Base-by-base conservation (phyloP, 2,888 invertebrate genomes). In the Liopterus haemorrhoidalis region DNA sequence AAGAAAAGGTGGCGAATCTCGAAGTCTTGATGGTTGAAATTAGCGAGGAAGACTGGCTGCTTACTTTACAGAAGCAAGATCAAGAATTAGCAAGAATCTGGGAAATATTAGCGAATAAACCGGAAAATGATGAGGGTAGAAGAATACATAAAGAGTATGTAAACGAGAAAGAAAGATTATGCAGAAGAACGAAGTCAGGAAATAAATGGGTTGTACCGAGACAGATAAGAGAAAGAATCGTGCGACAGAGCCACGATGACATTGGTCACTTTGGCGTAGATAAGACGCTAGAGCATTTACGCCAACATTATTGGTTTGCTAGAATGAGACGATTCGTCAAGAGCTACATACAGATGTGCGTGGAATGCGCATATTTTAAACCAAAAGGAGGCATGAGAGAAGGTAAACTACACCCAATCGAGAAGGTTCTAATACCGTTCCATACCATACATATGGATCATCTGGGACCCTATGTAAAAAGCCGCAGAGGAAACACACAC, bases 381-480 rank as follows among this genome's bases (percentile, higher is more conserved):
- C 54, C 54, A 0, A 46, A 44, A 9, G 24, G 43, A 53, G 45
- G 61, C 0, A 14, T 32, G 56, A 1, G 52, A 44, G 5, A 51
- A 19, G 60, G 57, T 1, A 47, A 50, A 21, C 24, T 60, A 11
- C 47, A 54, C 36, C 58, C 63, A 0, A 67, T 68, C 6, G 58
- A 59, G 4, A 67, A 68, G 47, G 53, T 59, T 5, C 46, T 53
- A 2, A 52, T 57, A 2, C 64, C 66, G 0, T 66, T 69, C 30
- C 60, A 66, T 38, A 66, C 63, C 0, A 16, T 69, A n/a, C 65
- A 68, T 46, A 33, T 67, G 0, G 66, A 69, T 49, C 66, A 68
- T 46, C 46, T 67, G 5, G 65, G 65, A 1, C 66, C 64, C 6
- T 68, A 67, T 47, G 53, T 59, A 3, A 58, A 49, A 9, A 62